phyloP scores from a whole-genome alignment of 2,888 invertebrate species.

The Drosophila anceps region DNA sequence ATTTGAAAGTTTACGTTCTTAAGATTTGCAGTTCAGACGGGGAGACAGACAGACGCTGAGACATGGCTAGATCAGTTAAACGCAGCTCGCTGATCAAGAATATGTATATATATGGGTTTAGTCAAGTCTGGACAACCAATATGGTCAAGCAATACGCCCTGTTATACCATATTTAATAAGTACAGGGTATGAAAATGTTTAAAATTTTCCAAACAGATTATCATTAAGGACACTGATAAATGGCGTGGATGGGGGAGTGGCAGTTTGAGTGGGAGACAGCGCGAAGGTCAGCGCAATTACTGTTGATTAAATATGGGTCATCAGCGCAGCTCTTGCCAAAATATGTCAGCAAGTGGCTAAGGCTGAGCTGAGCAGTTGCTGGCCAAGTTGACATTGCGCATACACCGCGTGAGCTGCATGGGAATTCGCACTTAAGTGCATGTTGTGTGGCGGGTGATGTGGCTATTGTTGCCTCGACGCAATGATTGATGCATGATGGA shows the following conservation, averaged over 20 bases:
- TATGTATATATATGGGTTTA: too few relatives aligned
- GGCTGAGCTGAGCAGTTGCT: constrained; percentile 9
- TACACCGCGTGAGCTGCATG: constrained; percentile 35
- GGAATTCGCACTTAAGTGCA: constrained; percentile 32
- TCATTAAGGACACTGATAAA: constrained; percentile 34
- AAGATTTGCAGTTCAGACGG: too few relatives aligned
- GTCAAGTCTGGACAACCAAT: too few relatives aligned
- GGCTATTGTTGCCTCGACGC: constrained; percentile 4
- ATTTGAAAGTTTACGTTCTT: too few relatives aligned
- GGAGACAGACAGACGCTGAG: too few relatives aligned
- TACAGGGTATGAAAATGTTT: constrained; percentile 5
- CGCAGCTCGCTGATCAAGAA: neutral
- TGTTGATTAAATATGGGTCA: constrained; percentile 75
- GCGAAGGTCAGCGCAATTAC: constrained; percentile 55
- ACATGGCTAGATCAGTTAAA: too few relatives aligned
- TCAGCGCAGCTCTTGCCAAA: constrained; percentile 48
- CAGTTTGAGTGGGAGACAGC: neutral
- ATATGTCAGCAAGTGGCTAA: neutral
- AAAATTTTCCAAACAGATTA: constrained; percentile 65
- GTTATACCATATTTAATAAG: neutral
- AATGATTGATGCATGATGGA: constrained; percentile 12
- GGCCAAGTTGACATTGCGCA: constrained; percentile 29
- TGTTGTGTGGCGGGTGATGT: constrained; percentile 21
- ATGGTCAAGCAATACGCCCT: neutral
- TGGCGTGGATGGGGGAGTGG: neutral